Percentiles rank a stretch among this genome's conserved stretches.
Conservation (phyloP, 2,888 invertebrate species). For the Melinaea menophilus region DNA sequence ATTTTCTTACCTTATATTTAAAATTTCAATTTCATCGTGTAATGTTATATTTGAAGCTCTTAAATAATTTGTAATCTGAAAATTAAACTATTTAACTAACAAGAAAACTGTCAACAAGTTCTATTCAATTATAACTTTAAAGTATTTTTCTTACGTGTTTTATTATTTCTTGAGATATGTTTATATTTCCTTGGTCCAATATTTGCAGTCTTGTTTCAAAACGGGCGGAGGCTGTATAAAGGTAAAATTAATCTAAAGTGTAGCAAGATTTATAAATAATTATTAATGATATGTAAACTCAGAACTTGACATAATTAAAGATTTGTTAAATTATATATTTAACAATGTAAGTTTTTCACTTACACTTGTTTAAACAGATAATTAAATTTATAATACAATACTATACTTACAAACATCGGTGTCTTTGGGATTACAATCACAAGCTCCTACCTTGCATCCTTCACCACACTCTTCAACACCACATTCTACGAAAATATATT, state of each 20-base stretch:
- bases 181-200: slow-evolving; percentile 63
- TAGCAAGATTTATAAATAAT: not conserved
- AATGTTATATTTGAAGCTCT: slow-evolving; percentile 81
- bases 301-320: no score
- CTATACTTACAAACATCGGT: slow-evolving; percentile 55
- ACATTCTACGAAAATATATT: slow-evolving; percentile 47
- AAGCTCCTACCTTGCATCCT: slow-evolving; percentile 52
- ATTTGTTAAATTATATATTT: no score
- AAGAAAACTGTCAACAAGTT: no score
- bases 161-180: slow-evolving; percentile 63
- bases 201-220: slow-evolving; percentile 79
- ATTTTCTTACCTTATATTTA: slow-evolving; percentile 81
- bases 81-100: slow-evolving; percentile 7
- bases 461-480: slow-evolving; percentile 66
- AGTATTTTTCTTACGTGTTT: slow-evolving; percentile 49
- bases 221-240: slow-evolving; percentile 76
- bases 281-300: no score
- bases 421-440: slow-evolving; percentile 65
- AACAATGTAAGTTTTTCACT: no score
- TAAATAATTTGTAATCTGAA: slow-evolving; percentile 82
- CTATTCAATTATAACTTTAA: not conserved
- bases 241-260: not conserved
- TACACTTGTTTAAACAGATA: slow-evolving; percentile 11
- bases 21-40: slow-evolving; percentile 81
- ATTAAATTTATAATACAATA: no score